Base-by-base conservation (phyloP, 2,888 invertebrate species). In the Drosophila anomalata region DNA sequence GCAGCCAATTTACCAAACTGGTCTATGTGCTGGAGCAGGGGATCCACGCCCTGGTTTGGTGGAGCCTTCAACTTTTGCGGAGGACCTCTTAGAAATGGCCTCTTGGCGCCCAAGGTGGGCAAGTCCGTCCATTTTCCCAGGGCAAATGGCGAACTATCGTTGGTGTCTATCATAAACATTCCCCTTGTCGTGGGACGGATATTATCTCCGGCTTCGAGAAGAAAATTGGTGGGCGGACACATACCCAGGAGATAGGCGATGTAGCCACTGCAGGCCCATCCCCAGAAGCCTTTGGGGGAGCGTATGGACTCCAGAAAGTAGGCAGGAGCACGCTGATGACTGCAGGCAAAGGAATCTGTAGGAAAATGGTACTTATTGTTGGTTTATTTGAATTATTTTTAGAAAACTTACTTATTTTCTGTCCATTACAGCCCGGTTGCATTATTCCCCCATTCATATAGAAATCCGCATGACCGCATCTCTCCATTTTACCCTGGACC, bases 391-490 rank as follows among this genome's bases (percentile, higher is more conserved):
- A 26, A 17, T 24, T 9, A 11, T 39, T n/a, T 22, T 62, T 12
- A 3, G 9, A 12, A 7, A 1, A 50, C 92, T 91, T 63, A 90
- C 89, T 89, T 90, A 89, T 81, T 90, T 63, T 91, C 91, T 92
- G 93, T 92, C 71, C 73, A 39, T 69, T 69, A 85, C 95, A 95
- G 0, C 95, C 95, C 0, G 95, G 95, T 76, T 95, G 95, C 41
- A 93, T 91, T 24, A 94, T 92, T 0, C 95, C 95, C 0, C 95
- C 95, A 79, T 95, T 95, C 88, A 95, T 92, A 79, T 95, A 95
- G 86, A 95, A 96, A 81, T 96, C 95, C 0, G 94, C 93, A 84
- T 95, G 95, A 0, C 95, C 95, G 74, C 94, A 93, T 33, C 93
- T 91, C 76, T 95, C 94, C 17, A 94, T 89, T 77, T 94, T 94